Conservation (phyloP, 2,797 vertebrate genomes). For the Acanthurus leucopareius region DNA sequence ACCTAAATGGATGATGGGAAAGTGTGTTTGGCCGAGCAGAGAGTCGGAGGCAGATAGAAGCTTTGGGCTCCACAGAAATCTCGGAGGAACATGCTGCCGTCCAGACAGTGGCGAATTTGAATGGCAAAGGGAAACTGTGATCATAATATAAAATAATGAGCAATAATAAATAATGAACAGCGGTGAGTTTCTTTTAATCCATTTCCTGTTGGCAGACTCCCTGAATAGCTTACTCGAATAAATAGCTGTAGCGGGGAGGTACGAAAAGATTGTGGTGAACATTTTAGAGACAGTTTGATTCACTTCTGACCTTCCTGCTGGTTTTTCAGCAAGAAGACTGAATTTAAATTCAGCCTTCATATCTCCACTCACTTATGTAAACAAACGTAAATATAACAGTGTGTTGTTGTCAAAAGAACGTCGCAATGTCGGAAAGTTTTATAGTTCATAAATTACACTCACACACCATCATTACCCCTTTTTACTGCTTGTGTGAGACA, state of each 20-base stretch:
- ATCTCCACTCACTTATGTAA: too few relatives aligned
- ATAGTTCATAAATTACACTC: neutral
- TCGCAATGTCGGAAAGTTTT: neutral
- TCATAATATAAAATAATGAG: constrained; percentile 21
- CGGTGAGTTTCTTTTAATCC: neutral
- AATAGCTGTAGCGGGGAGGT: constrained; percentile 29
- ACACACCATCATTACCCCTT: neutral
- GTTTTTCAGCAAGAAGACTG: constrained; percentile 2
- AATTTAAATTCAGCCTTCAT: constrained; percentile 1
- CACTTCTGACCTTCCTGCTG: constrained; percentile 31
- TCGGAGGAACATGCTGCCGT: constrained; percentile 13
- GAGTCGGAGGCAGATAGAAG: constrained; percentile 4
- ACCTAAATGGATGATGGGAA: constrained; percentile 3
- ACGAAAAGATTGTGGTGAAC: too few relatives aligned
- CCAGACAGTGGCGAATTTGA: constrained; percentile 11
- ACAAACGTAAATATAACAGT: neutral
- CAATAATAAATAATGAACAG: neutral
- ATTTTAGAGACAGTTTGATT: neutral
- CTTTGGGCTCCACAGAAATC: constrained; percentile 23
- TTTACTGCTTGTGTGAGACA: neutral
- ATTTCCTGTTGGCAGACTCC: neutral
- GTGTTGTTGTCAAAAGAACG: neutral
- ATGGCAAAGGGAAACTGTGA: constrained; percentile 14
- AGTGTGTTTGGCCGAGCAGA: neutral
- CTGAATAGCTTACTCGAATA: constrained; percentile 7